A percentile compares a stretch with the other conserved stretches of the same genome.
Evolutionary conservation across 1,140 invertebrate genomes (phyloP).

Genomic region (Paramacrobiotus metropolitanus): DNA sequence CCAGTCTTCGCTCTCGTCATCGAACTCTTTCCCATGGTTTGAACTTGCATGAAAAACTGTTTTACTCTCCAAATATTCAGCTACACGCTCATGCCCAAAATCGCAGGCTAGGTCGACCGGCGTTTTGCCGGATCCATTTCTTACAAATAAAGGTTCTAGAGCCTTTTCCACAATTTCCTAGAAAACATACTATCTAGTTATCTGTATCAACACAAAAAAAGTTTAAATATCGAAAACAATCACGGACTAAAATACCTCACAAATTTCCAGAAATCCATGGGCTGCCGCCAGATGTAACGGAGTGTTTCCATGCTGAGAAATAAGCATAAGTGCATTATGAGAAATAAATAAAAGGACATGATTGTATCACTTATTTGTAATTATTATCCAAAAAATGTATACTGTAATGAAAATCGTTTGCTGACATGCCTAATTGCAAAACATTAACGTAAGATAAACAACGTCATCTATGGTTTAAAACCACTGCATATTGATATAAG

Average conservation of each 20-base stretch:
- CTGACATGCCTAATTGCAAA: conserved; percentile 4
- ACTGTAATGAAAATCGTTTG: too few species aligned
- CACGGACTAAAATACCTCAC: conserved; percentile 23
- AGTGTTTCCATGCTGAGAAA: conserved; percentile 35
- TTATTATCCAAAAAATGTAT: too few species aligned
- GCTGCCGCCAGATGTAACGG: conserved; percentile 38
- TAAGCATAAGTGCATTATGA: too few species aligned
- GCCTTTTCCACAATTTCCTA: conserved; percentile 31
- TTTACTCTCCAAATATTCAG: conserved; percentile 37
- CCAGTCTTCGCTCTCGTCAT: conserved; percentile 17
- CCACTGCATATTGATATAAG: neutral
- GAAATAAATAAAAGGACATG: too few species aligned
- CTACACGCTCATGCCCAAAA: conserved; percentile 33
- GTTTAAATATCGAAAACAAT: conserved; percentile 3
- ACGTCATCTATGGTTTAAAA: neutral
- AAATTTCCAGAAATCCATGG: conserved; percentile 37
- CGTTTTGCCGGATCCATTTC: conserved; percentile 36
- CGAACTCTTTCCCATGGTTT: conserved; percentile 4
- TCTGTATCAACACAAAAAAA: conserved; percentile 1
- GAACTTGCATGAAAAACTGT: conserved; percentile 38
- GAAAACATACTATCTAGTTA: conserved; percentile 5
- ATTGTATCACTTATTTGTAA: too few species aligned
- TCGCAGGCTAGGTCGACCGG: conserved; percentile 39
- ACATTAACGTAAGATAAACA: neutral
- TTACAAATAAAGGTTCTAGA: conserved; percentile 34